Evolutionary conservation across 2,113 vertebrate genomes (phyloP), one percentile per base, ranked within the genome.

Genomic region (Edolisoma coerulescens): DNA sequence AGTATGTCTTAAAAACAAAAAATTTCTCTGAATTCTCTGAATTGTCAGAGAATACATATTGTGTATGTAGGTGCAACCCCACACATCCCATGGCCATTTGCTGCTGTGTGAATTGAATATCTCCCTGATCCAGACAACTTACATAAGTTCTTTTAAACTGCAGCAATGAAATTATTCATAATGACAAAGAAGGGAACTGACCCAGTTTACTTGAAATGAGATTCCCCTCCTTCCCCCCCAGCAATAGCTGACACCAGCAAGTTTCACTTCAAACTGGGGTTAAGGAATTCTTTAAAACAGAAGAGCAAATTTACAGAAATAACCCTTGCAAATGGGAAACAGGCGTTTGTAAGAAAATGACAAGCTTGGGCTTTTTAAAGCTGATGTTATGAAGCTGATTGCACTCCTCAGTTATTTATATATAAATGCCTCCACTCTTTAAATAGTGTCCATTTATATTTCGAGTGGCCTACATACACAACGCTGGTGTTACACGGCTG

Each of bases 191-290:
- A 95, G 92, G 83, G 93, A 96, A 81, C 57, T 94, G 95, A 93
- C 96, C 95, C 83, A 94, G 73, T 96, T 96, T 92, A 91, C 73
- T 74, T 57, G 57, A 94, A 97, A 93, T 90, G 74, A 94, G 50
- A 92, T 84, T 95, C 69, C 13, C 53, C 50, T 93, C 49, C 69
- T 94, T 89, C 44, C 85, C 78, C 78, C 68, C 42, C 64, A 94
- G 90, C 79, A 77, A 53, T 14, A 96, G 88, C 95, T 96, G 95
- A 96, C 95, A 93, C 64, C 73, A 91, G 92, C 93, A 96, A 94
- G 53, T 94, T 95, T 94, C 65, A 49, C 45, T 92, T 90, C 83
- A 75, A 88, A 87, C 73, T 84, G 86, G 73, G 76, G 73, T 92
- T 90, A 84, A 89, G 73, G 53, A 28, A 45, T 42, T 89, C 63